phyloP scores from a whole-genome alignment of 2,113 vertebrate genomes.

The Rattus rattus region DNA sequence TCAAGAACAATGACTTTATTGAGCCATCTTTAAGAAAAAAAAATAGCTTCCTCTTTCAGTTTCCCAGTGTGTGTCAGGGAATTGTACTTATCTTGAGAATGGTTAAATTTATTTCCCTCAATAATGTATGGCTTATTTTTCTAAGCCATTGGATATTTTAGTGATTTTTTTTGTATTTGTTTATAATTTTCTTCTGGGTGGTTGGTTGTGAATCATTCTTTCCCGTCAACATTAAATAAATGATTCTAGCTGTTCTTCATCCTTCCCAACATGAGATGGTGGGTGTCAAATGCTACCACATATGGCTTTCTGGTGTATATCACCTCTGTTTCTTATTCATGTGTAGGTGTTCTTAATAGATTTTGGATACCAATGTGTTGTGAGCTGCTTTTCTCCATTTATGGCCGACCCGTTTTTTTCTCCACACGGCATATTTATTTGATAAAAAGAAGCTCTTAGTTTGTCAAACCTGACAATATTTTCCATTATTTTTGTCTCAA shows the following conservation, averaged over 20 bases:
- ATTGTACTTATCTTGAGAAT: neutral
- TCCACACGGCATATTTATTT: neutral
- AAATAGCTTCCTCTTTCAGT: neutral
- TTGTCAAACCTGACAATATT: neutral
- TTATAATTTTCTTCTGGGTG: neutral
- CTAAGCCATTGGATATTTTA: neutral
- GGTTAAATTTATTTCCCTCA: conserved; percentile 40
- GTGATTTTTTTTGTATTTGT: neutral
- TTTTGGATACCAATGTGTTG: conserved; percentile 3
- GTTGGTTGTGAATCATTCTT: neutral
- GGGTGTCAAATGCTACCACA: neutral
- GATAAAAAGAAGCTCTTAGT: conserved; percentile 2
- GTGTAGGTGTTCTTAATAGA: conserved; percentile 27
- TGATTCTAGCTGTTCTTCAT: neutral
- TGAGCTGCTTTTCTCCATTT: neutral
- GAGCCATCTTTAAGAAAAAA: conserved; percentile 31
- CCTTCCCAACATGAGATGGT: neutral
- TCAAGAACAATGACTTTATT: neutral
- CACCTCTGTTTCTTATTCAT: neutral
- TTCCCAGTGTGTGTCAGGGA: neutral
- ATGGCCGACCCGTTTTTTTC: neutral
- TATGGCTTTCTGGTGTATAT: neutral
- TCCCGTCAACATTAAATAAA: neutral
- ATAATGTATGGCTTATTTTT: neutral
- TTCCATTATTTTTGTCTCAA: neutral